Evolutionary conservation across 2,888 invertebrate species (phyloP).

Genomic region (Chrysotoxum bicinctum): DNA sequence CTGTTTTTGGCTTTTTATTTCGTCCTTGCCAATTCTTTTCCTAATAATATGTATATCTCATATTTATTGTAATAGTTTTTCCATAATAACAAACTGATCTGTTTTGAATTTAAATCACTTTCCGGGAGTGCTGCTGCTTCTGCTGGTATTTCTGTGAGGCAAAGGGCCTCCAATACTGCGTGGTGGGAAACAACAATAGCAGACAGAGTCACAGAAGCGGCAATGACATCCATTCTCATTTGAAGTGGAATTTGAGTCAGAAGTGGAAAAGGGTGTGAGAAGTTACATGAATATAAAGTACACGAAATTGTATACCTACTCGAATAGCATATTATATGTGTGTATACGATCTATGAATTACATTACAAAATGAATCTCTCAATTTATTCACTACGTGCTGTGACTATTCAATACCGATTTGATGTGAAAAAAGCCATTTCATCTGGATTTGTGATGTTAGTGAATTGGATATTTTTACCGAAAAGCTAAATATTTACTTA

Average conservation of each 20-base stretch:
- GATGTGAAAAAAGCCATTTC: background rate
- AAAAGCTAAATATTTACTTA: background rate
- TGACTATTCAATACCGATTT: conserved; percentile 42
- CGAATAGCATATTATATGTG: conserved; percentile 21
- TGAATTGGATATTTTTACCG: background rate
- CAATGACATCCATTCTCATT: conserved; percentile 67
- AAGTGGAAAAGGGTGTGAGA: background rate
- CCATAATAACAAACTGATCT: conserved; percentile 67
- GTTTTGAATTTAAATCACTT: conserved; percentile 72
- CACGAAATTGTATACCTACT: conserved; percentile 41
- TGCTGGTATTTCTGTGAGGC: background rate
- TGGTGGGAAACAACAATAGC: conserved; percentile 29
- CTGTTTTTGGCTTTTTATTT: conserved; percentile 17
- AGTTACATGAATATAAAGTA: conserved; percentile 67
- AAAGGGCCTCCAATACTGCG: background rate
- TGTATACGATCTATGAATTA: conserved; percentile 63
- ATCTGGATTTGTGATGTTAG: background rate
- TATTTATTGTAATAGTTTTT: conserved; percentile 66
- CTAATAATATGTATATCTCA: conserved; percentile 38
- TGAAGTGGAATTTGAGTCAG: conserved; percentile 16
- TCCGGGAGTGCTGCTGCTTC: conserved; percentile 11
- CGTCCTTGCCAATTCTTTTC: conserved; percentile 29
- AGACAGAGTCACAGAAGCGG: conserved; percentile 17
- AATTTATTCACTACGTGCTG: conserved; percentile 71
- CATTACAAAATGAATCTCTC: conserved; percentile 71